Conservation (phyloP, 2,797 vertebrate genomes). For the Agapornis canus region DNA sequence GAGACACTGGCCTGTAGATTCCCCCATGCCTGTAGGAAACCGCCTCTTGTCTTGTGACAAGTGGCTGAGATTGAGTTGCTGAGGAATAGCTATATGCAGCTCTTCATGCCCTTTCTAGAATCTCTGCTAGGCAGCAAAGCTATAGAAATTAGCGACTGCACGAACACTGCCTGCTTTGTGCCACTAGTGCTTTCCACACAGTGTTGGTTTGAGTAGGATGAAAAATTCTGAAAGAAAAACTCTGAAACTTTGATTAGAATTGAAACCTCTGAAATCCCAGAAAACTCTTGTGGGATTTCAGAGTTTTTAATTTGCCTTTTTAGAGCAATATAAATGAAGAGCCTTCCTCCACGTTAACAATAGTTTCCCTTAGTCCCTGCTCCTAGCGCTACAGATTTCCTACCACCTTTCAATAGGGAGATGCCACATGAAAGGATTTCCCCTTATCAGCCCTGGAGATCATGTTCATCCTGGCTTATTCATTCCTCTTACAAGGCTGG, state of each 20-base stretch:
- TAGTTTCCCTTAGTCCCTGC: background rate
- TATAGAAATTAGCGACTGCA: background rate
- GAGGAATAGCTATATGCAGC: background rate
- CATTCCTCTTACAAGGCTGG: background rate
- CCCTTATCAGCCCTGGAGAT: background rate
- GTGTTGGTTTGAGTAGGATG: background rate
- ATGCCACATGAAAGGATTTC: background rate
- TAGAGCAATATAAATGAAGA: background rate
- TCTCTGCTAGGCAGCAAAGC: background rate
- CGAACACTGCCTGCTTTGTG: fast-evolving
- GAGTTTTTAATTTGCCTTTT: background rate
- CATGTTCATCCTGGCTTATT: background rate
- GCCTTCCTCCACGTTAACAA: background rate
- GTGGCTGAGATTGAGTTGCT: background rate
- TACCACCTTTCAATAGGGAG: background rate
- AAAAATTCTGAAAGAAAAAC: background rate
- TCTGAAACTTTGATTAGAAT: background rate
- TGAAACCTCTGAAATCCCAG: background rate
- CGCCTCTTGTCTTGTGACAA: background rate
- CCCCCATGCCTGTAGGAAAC: background rate
- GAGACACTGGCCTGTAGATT: background rate
- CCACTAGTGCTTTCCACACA: background rate
- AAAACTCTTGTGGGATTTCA: background rate
- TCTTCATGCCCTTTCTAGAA: background rate
- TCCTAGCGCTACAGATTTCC: background rate